Evolutionary conservation across 2,113 vertebrate species (phyloP).

Genomic region (Zeus faber): DNA sequence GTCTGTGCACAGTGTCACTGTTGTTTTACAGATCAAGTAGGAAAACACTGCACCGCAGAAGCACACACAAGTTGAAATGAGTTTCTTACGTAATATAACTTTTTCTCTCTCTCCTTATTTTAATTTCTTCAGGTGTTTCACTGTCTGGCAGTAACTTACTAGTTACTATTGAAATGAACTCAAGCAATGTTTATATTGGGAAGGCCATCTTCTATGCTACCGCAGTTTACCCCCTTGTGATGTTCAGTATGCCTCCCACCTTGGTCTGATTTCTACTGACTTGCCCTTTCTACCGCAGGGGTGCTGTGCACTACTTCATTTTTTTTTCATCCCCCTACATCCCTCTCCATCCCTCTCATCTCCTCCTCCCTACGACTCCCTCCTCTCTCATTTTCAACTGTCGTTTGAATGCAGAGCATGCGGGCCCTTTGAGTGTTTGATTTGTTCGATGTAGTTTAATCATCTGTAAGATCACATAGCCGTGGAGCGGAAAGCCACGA

Average conservation of each 20-base stretch:
- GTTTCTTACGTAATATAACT: too few species aligned
- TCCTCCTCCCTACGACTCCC: background rate
- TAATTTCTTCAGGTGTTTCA: background rate
- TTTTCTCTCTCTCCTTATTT: background rate
- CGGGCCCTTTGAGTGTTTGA: conserved; percentile 28
- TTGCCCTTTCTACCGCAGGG: conserved; percentile 46
- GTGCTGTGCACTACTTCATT: conserved; percentile 52
- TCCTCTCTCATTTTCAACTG: background rate
- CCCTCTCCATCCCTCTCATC: conserved; percentile 9
- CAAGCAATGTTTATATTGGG: conserved; percentile 37
- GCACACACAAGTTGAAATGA: background rate
- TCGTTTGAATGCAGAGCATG: conserved; percentile 23
- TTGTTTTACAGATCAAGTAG: conserved; percentile 32
- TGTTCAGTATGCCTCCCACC: conserved; percentile 43
- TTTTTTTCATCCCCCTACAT: conserved; percentile 37
- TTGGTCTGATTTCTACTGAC: conserved; percentile 33
- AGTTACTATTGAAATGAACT: background rate
- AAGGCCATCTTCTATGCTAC: conserved; percentile 61
- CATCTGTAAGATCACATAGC: conserved; percentile 40
- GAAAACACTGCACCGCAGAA: conserved; percentile 12
- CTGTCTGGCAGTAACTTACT: conserved; percentile 13
- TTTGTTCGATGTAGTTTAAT: conserved; percentile 37
- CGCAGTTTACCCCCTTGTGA: conserved; percentile 52
- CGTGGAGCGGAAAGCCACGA: conserved; percentile 33
- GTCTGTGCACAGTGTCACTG: conserved; percentile 19